phyloP scores from a whole-genome alignment of 2,797 vertebrate species.

The Trachurus trachurus region DNA sequence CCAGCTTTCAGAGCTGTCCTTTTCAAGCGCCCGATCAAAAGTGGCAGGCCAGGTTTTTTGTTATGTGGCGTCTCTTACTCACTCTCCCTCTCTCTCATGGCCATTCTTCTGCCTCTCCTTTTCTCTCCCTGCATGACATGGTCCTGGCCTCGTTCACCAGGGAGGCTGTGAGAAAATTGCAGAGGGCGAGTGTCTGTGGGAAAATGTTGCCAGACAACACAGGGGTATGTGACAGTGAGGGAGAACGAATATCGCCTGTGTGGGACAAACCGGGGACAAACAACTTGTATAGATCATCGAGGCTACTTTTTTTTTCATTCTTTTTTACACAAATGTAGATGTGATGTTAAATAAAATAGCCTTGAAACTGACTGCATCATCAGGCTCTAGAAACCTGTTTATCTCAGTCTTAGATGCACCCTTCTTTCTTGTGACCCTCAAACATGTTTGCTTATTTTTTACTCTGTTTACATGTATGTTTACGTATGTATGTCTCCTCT shows the following conservation, averaged over 20 bases:
- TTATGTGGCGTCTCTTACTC: slow-evolving; percentile 63
- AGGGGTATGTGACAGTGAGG: slow-evolving; percentile 61
- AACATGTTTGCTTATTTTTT: background rate
- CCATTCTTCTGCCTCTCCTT: slow-evolving; percentile 70
- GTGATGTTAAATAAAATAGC: background rate
- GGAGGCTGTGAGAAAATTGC: slow-evolving; percentile 80
- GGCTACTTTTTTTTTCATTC: background rate
- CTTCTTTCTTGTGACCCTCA: background rate
- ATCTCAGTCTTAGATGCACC: background rate
- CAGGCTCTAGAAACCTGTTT: background rate
- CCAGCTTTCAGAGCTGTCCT: slow-evolving; percentile 76
- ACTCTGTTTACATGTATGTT: background rate
- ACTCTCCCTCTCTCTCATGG: slow-evolving; percentile 45
- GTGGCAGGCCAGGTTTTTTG: slow-evolving; percentile 81
- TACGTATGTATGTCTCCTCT: background rate
- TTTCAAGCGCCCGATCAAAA: slow-evolving; percentile 81
- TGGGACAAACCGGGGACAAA: slow-evolving; percentile 22
- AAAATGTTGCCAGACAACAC: slow-evolving; percentile 83
- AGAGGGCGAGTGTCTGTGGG: slow-evolving; percentile 74
- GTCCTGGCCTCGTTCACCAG: slow-evolving; percentile 65
- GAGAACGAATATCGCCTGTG: slow-evolving; percentile 46
- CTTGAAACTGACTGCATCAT: background rate
- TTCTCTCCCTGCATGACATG: slow-evolving; percentile 69
- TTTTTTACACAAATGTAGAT: background rate
- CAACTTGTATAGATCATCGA: background rate